These are phyloP conservation scores for Paratilapia polleni DNA, from an alignment of 2,113 vertebrate species.

Conservation along the genomic window DNA sequence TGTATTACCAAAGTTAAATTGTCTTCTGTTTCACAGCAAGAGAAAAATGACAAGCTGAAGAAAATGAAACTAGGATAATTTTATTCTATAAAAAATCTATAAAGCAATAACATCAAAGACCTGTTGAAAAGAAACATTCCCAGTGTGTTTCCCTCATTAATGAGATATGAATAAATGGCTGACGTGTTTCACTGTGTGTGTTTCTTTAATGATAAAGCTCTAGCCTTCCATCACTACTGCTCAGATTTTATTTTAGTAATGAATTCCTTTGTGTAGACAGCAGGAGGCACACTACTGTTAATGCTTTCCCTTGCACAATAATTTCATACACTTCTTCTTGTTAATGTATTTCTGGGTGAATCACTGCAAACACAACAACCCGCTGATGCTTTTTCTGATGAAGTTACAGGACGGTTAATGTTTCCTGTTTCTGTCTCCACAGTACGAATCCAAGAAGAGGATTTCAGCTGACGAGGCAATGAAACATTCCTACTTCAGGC, in stretches of 20 bases:
- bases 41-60: too few relatives aligned
- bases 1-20: too few relatives aligned
- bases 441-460: conserved; percentile 98
- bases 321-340: background rate
- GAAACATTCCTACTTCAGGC: conserved; percentile 96
- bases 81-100: too few relatives aligned
- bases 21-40: too few relatives aligned
- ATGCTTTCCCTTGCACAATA: background rate
- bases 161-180: background rate
- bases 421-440: conserved; percentile 42
- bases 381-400: background rate
- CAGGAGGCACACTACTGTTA: conserved; percentile 19
- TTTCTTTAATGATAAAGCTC: background rate
- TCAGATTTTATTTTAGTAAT: background rate
- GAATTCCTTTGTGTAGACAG: conserved; percentile 1
- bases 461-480: conserved; percentile 97
- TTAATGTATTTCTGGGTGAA: background rate
- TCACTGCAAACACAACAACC: background rate
- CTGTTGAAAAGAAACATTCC: too few relatives aligned
- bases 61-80: too few relatives aligned
- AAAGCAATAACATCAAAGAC: too few relatives aligned
- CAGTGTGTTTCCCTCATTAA: too few relatives aligned
- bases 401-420: background rate
- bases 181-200: background rate
- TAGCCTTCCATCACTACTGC: background rate